Evolutionary conservation across 2,888 invertebrate genomes (phyloP), one percentile per base, ranked within the genome.

Genomic region (Acleris laterana): DNA sequence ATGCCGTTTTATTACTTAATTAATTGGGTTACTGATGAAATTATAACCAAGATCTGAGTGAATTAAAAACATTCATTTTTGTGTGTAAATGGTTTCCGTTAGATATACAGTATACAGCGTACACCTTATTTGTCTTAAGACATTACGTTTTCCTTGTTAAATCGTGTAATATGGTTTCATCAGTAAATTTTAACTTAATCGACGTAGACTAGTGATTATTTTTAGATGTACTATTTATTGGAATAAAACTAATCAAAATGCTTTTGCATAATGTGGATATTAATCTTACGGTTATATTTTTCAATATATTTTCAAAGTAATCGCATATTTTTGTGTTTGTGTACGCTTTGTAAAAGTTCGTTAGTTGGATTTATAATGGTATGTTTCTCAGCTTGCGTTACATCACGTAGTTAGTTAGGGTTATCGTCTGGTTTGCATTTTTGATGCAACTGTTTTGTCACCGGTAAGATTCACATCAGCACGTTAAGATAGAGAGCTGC

Each of bases 31-130:
- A 38, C 38, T 38, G 38, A 38, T 49, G 38, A 50, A 46, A 53
- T 57, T 69, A 55, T 59, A 56, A 42, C 20, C 63, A 49, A 84
- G 85, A 85, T 84, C 85, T 85, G 85, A 85, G 80, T 77, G 80
- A 69, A 73, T 63, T 44, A 11, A 44, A 46, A 42, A 25, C 7
- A n/a, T 22, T 42, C 20, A 25, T 19, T 50, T 44, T 32, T 28
- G 59, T 17, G 49, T 25, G 49, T 70, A 61, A 64, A 69, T 69
- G 64, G 68, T 56, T 70, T 59, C 13, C 59, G 32, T n/a, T 58
- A 20, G 38, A 38, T 13, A 38, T 9, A 38, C 38, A 38, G 4
- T 32, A 32, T 32, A 32, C 32, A 32, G 25, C 6, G 6, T 25
- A 25, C 25, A 25, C 5, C 13, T 38, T 13, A 4, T 38, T 38